Evolutionary conservation across 2,113 vertebrate genomes (phyloP), one percentile per base, ranked within the genome.

Genomic region (Stigmatopora nigra): DNA sequence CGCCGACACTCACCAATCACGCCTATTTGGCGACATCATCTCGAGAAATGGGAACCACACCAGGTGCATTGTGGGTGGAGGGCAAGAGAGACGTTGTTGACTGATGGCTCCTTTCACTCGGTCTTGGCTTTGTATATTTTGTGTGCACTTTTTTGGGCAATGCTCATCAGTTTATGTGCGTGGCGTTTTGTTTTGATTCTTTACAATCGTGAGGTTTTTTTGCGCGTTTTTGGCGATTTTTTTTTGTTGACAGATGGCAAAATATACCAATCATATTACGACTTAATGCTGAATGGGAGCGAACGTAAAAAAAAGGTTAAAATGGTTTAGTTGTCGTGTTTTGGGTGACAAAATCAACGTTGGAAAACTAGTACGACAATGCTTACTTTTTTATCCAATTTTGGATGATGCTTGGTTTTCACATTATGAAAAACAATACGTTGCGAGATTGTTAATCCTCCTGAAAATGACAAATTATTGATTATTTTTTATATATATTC

Each of bases 81-180:
- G 68, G 61, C 45, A n/a, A n/a, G 65, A 73, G 71, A 75, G 80
- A 80, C 75, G 72, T 70, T 72, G 72, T 70, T 72, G 62, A 83
- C 73, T 70, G 73, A 78, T 67, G 49, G 64, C 60, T 66, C 35
- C 49, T 65, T 60, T 76, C 67, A 69, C 59, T 64, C 56, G 49
- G 48, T 63, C 66, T 49, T 62, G 52, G 78, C 68, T 79, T 78
- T 81, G 76, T 84, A 70, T 61, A 74, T 82, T 79, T 77, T 61
- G 59, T 78, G 64, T 68, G 67, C 75, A 74, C 65, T 78, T 78
- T 78, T 80, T 41, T 63, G 67, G 65, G 56, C 63, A 17, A 41
- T 49, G 71, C 73, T 82, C 63, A 68, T 78, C 20, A 46, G 60
- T 75, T 38, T 69, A 20, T 46, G 57, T 20, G 59, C 51, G 68